Evolutionary conservation across 2,113 vertebrate genomes (phyloP).

Genomic region (Ardeotis arabs): DNA sequence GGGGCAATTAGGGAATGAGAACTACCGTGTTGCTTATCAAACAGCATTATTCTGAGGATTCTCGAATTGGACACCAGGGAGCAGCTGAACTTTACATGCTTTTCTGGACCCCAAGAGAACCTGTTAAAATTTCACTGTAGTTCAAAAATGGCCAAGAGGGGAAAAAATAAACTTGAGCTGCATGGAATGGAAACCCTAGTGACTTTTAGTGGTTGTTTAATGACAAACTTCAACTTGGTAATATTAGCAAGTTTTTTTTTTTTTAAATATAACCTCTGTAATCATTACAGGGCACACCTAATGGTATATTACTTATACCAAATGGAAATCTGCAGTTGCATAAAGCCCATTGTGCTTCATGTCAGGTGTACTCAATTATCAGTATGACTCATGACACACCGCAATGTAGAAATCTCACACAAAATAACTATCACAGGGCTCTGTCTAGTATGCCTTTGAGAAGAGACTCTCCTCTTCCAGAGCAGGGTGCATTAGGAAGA

Average conservation of each 20-base stretch:
- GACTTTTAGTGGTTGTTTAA: not conserved
- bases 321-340: not conserved
- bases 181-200: slow-evolving; percentile 16
- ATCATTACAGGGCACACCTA: not conserved
- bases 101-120: slow-evolving; percentile 38
- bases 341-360: not conserved
- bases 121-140: slow-evolving; percentile 44
- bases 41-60: slow-evolving; percentile 18
- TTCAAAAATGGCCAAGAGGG: slow-evolving; percentile 1
- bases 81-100: slow-evolving; percentile 29
- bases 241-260: not conserved
- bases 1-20: not conserved
- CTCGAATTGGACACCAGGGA: not conserved
- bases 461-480: not conserved
- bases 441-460: not conserved
- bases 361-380: not conserved
- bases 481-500: not conserved
- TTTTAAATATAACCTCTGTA: not conserved
- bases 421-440: not conserved
- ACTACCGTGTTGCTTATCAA: not conserved
- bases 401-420: not conserved
- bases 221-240: not conserved
- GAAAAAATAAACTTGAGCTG: slow-evolving; percentile 27
- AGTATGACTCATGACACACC: not conserved
- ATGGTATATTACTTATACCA: not conserved